phyloP scores from a whole-genome alignment of 2,113 vertebrate genomes.

The Oncorhynchus gorbuscha region DNA sequence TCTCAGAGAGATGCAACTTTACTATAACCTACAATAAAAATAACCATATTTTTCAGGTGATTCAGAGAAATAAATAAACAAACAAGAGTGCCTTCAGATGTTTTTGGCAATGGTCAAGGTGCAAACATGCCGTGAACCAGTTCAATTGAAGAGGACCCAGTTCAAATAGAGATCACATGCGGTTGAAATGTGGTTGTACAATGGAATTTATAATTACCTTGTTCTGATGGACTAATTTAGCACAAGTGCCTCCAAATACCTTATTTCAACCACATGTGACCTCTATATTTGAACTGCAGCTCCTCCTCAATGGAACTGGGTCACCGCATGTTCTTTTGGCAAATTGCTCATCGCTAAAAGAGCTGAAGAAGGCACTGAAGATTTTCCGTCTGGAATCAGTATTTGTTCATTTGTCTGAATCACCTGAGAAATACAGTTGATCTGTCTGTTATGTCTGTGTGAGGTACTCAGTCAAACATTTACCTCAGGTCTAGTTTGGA shows the following conservation, averaged over 20 bases:
- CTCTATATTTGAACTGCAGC: neutral
- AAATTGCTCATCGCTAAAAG: constrained; percentile 1
- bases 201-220: too few relatives aligned
- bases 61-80: too few relatives aligned
- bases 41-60: neutral
- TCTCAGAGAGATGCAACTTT: neutral
- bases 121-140: too few relatives aligned
- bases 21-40: neutral
- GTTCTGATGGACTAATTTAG: too few relatives aligned
- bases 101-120: too few relatives aligned
- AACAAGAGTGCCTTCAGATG: too few relatives aligned
- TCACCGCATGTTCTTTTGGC: constrained; percentile 21
- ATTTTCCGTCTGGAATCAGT: constrained; percentile 34
- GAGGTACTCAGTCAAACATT: constrained; percentile 47
- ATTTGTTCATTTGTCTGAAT: constrained; percentile 27
- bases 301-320: neutral
- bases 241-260: neutral
- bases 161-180: too few relatives aligned
- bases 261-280: neutral
- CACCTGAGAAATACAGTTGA: constrained; percentile 40
- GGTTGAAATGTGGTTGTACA: too few relatives aligned
- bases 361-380: neutral
- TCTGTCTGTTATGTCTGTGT: constrained; percentile 50
- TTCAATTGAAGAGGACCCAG: too few relatives aligned
- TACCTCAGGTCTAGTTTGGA: constrained; percentile 56